Conservation (phyloP, 2,888 invertebrate species). For the Griposia aprilina region DNA sequence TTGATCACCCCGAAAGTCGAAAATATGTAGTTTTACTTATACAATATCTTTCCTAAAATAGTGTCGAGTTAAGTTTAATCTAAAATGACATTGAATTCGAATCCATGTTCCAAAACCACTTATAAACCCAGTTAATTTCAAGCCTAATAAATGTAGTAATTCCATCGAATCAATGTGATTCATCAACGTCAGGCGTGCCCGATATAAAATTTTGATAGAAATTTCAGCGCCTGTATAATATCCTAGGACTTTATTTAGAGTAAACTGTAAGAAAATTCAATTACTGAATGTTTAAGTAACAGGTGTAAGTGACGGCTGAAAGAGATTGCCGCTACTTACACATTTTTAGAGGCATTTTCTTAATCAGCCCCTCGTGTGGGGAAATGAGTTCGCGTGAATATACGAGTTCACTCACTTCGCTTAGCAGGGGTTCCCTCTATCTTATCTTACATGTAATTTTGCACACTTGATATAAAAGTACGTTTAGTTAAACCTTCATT, state of each 20-base stretch:
- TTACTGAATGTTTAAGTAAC: conserved; percentile 67
- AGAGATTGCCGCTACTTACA: conserved; percentile 58
- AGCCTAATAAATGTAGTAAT: conserved; percentile 54
- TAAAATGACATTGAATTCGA: not conserved
- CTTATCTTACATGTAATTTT: conserved; percentile 63
- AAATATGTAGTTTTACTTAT: not conserved
- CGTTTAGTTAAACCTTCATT: conserved; percentile 52
- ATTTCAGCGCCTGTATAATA: conserved; percentile 41
- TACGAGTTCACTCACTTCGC: conserved; percentile 57
- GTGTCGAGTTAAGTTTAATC: not conserved
- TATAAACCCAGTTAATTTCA: conserved; percentile 38
- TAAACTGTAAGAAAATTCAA: conserved; percentile 61
- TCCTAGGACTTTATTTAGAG: conserved; percentile 54
- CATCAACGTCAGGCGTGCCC: conserved; percentile 55
- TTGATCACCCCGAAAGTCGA: not conserved
- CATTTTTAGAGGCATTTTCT: conserved; percentile 64
- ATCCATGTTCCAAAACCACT: conserved; percentile 3
- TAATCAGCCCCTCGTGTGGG: conserved; percentile 65
- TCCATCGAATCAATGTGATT: conserved; percentile 54
- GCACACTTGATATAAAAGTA: conserved; percentile 54
- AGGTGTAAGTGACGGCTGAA: conserved; percentile 64
- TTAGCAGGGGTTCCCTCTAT: conserved; percentile 57
- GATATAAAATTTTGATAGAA: conserved; percentile 60
- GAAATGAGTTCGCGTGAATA: conserved; percentile 62
- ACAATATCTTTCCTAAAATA: not conserved